Base-by-base conservation (phyloP, 2,113 vertebrate genomes). In the Bufo bufo region DNA sequence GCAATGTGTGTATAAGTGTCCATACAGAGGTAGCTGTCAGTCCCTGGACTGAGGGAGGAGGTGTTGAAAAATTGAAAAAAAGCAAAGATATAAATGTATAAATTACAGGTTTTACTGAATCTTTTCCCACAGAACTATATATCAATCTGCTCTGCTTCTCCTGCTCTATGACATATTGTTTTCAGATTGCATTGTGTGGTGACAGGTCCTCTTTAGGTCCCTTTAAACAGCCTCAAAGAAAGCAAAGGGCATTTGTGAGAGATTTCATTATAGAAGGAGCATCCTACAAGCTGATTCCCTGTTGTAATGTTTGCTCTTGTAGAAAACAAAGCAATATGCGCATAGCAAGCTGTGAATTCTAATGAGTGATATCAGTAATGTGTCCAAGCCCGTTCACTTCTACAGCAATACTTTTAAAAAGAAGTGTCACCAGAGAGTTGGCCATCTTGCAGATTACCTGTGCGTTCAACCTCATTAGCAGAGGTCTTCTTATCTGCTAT, bases 281-380 rank as follows among this genome's bases (percentile, higher is more conserved):
- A 77, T 82, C 52, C 77, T 75, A 74, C 77, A 88, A 82, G 56
- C 75, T 61, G 80, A 49, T 88, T 65, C 56, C 77, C 54, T 63
- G 33, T 33, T 33, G 66, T 83, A 83, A 88, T 83, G 75, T 45
- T 75, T 65, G 66, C 80, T 88, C 65, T 75, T 72, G 79, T 65
- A 49, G 86, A 82, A 88, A 74, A 74, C 86, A 87, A 82, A 87
- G 78, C 79, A 77, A 63, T 83, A 88, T 74, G 77, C 77, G 66
- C 79, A 88, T 56, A 52, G 83, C 86, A 88, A 88, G 79, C 86
- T 88, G 86, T 75, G 86, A 75, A 74, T 82, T 88, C 69, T 82
- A 88, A 88, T 88, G 86, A 88, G 47, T 69, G 83, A 88, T 88
- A 88, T 88, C 86, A 83, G 69, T 88, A 88, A 88, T 88, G 86